phyloP scores from a whole-genome alignment of 2,113 vertebrate species.

The Pica pica region DNA sequence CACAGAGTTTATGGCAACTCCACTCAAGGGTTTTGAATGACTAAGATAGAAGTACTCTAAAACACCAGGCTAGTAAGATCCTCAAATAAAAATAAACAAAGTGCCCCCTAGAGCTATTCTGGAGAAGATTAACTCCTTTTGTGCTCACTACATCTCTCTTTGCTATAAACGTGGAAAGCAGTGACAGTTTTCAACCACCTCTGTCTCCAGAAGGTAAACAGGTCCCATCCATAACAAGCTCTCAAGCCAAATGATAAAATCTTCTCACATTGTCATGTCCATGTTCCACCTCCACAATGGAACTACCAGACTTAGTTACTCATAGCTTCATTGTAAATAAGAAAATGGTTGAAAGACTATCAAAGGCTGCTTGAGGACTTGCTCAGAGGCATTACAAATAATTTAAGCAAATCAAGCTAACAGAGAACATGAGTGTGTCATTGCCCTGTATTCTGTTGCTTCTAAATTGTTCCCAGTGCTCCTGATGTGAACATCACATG shows the following conservation, averaged over 20 bases:
- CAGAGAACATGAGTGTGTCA: neutral
- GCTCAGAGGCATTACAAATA: neutral
- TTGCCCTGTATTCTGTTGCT: neutral
- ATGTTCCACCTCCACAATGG: neutral
- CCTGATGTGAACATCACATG: neutral
- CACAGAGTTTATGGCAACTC: neutral
- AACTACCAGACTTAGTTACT: neutral
- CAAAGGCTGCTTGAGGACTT: neutral
- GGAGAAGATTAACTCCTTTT: neutral
- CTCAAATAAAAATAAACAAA: neutral
- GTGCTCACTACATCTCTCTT: neutral
- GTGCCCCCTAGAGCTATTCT: neutral
- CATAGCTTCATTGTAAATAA: neutral
- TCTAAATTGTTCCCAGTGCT: neutral
- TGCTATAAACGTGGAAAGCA: neutral
- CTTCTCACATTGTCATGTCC: neutral
- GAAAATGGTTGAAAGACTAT: neutral
- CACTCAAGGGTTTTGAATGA: neutral
- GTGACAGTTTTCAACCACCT: neutral
- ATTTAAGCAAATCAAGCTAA: neutral
- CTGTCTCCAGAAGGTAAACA: neutral
- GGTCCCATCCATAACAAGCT: neutral
- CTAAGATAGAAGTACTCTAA: neutral
- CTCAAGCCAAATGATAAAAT: neutral
- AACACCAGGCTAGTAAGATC: neutral